phyloP scores from a whole-genome alignment of 2,888 invertebrate species.

The Himalopsyche japonica region DNA sequence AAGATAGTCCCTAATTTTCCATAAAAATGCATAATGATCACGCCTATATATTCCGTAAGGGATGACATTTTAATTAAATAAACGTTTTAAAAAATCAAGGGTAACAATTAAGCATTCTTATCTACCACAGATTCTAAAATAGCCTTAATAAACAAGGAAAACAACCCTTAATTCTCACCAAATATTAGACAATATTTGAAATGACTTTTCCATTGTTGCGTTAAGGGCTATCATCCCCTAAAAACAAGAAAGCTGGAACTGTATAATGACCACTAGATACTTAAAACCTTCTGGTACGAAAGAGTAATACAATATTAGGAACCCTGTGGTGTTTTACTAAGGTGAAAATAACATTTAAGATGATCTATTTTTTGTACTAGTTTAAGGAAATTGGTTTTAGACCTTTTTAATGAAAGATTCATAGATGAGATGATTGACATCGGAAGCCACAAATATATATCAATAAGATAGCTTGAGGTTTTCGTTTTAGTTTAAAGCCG shows the following conservation, averaged over 20 bases:
- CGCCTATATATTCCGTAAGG: too few relatives aligned
- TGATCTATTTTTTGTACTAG: too few relatives aligned
- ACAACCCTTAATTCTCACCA: not conserved
- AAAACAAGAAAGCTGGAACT: not conserved
- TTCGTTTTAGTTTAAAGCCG: too few relatives aligned
- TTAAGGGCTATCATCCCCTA: not conserved
- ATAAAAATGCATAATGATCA: too few relatives aligned
- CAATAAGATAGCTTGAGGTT: too few relatives aligned
- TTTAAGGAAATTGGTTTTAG: not conserved
- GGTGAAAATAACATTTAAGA: not conserved
- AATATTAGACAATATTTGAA: not conserved
- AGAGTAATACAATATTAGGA: too few relatives aligned
- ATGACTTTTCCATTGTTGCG: not conserved
- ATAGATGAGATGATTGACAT: not conserved
- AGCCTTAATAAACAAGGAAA: not conserved
- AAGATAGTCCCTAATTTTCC: too few relatives aligned
- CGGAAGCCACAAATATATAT: too few relatives aligned
- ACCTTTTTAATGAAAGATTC: not conserved
- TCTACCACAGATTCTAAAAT: not conserved
- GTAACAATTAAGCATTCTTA: not conserved
- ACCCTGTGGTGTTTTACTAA: not conserved
- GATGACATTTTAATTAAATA: too few relatives aligned
- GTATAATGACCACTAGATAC: too few relatives aligned
- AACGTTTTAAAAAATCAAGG: not conserved
- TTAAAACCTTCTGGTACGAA: too few relatives aligned